Base-by-base conservation (phyloP, 1,140 invertebrate species). In the Ylistrum balloti region DNA sequence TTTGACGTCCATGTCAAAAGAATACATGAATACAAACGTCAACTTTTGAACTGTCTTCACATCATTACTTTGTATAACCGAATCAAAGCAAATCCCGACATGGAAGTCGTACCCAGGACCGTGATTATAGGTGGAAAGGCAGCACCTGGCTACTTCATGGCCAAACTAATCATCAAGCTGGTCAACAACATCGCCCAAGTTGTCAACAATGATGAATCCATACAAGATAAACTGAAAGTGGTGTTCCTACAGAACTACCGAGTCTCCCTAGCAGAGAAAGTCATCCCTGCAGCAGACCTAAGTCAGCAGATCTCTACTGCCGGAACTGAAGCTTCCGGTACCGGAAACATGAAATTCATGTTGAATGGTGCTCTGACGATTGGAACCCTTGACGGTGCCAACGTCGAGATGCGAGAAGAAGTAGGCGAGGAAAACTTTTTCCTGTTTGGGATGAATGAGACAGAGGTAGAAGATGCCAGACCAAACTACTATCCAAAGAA, bases 51-150 rank as follows among this genome's bases (percentile, higher is more conserved):
- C 96, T 98, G 98, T 94, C 96, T 99, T 86, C 99, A 99, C 95
- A 98, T 99, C 33, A 99, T 99, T 90, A 99, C 98, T 0, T 94
- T 99, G 93, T 99, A 99, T 97, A 99, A 99, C 96, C 97, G 99
- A 93, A 99, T 99, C 94, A 99, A 99, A 96, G 97, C 97, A 88
- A 97, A 99, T 96, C 99, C 99, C 7, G 97, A 97, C 0, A 95
- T 93, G 33, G 85, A 97, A 15, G 97, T 99, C 95, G 98, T 98
- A 0, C 98, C 99, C 0, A 97, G 99, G 88, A 99, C 99, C 5
- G 97, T 99, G 33, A 99, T 99, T 98, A 98, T 99, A 94, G 99
- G 99, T 87, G 99, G 99, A 89, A 99, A 99, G 96, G 99, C 99
- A 20, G 99, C 99, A 0, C 99, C 99, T 9, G 99, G 99, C 86